These are phyloP conservation scores for Discoglossus pictus DNA, from an alignment of 2,797 vertebrate species.

Conservation along the genomic window DNA sequence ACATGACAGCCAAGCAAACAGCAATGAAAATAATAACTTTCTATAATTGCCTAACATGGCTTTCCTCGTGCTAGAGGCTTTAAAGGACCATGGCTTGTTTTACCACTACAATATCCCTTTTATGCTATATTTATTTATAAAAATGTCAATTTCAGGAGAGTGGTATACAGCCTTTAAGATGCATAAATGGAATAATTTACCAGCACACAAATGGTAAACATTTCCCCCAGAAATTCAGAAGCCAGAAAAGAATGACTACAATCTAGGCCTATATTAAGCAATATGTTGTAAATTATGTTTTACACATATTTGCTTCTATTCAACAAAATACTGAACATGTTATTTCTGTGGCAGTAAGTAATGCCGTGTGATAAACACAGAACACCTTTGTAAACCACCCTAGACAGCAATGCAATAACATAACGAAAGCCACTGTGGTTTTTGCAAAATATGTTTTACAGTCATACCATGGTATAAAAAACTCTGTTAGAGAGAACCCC, in stretches of 20 bases:
- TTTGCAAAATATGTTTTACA: slow-evolving; percentile 49
- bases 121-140: too few species aligned
- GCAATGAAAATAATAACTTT: too few species aligned
- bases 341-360: slow-evolving; percentile 34
- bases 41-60: too few species aligned
- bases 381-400: slow-evolving; percentile 40
- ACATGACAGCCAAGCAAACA: too few species aligned
- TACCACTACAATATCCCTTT: too few species aligned
- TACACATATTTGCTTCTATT: slow-evolving; percentile 27
- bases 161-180: too few species aligned
- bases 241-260: slow-evolving; percentile 21
- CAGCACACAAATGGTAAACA: neutral
- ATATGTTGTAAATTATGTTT: slow-evolving; percentile 25
- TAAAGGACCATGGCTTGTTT: too few species aligned
- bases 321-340: slow-evolving; percentile 34
- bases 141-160: too few species aligned
- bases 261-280: slow-evolving; percentile 34
- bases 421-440: slow-evolving; percentile 43
- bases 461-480: slow-evolving; percentile 39
- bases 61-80: too few species aligned
- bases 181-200: too few species aligned
- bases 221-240: neutral
- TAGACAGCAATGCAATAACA: slow-evolving; percentile 41
- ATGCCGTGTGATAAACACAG: slow-evolving; percentile 38
- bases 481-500: slow-evolving; percentile 35